Base-by-base conservation (phyloP, 2,113 vertebrate species). In the Anser brachyrhynchus region DNA sequence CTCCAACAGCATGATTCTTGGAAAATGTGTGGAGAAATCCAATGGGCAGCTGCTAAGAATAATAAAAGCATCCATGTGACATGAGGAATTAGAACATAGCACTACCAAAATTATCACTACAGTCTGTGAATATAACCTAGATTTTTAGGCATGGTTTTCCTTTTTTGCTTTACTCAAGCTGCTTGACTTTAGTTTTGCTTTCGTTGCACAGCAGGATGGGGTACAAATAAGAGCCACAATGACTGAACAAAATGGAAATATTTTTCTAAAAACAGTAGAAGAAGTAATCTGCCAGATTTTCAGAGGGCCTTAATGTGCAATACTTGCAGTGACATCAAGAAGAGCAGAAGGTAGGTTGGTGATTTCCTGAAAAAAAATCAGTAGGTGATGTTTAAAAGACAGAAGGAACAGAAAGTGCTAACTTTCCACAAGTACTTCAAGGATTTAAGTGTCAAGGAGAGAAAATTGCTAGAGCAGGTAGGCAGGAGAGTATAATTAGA, bases 391-490 rank as follows among this genome's bases (percentile, higher is more conserved):
- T 67, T 96, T 92, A 84, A 84, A 81, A 90, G 26, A 33, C 65
- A 88, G 66, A 61, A 90, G 73, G 83, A 72, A 8, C 26, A 89
- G 79, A 64, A 81, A 94, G 80, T 58, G 62, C 65, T 82, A 87
- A 89, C 77, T 84, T 96, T 62, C 54, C 66, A 46, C 70, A 92
- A 94, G 57, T 76, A 82, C 78, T 87, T 91, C 57, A 91, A 85
- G 54, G 76, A 84, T 84, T 93, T 75, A 44, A 62, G 73, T 0
- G 0, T 44, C 88, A 79, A 76, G 80, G 80, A 93, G 43, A 69
- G 74, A 94, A 95, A 96, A 93, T 55, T 93, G 90, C 70, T 76
- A 26, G 44, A 92, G 92, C 62, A 84, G 80, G 54, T 72, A 89
- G 91, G 92, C 65, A 94, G 90, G 22, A 62, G n/a, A 66, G 31